These are phyloP conservation scores for Choloepus hoffmanni DNA, from an alignment of 2,113 vertebrate genomes.

Conservation along the genomic window DNA sequence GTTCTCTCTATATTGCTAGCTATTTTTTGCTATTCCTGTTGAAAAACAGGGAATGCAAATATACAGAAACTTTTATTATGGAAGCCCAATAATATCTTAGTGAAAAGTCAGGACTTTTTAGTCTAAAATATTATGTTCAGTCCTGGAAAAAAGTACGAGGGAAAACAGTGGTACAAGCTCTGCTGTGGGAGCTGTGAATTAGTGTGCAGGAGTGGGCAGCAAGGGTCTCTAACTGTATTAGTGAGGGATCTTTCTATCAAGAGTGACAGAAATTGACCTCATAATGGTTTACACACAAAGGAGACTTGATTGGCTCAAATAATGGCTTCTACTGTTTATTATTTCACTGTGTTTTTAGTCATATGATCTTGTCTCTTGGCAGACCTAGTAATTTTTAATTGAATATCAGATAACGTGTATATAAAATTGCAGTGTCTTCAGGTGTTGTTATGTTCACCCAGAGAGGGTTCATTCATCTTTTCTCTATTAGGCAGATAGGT, in stretches of 20 bases:
- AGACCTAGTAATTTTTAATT: constrained; percentile 41
- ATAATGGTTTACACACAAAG: neutral
- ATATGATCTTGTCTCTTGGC: constrained; percentile 10
- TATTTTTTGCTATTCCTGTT: neutral
- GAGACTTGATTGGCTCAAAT: neutral
- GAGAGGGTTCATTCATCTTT: neutral
- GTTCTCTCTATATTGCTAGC: neutral
- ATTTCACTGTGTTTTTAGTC: neutral
- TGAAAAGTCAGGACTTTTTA: neutral
- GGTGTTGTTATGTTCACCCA: neutral
- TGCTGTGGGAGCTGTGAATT: neutral
- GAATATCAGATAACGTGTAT: neutral
- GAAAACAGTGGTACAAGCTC: neutral
- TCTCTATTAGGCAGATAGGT: rapidly evolving
- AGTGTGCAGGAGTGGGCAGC: neutral
- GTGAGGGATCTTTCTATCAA: neutral
- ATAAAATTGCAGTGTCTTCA: neutral
- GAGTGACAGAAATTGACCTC: neutral
- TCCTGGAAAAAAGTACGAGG: neutral
- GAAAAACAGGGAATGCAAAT: neutral
- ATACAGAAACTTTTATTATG: neutral
- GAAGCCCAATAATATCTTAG: neutral
- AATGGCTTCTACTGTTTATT: neutral
- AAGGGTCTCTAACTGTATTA: neutral
- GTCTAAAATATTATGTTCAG: neutral